Percentiles rank a stretch among this genome's conserved stretches.
These are phyloP conservation scores for Drosophila incognita DNA, from an alignment of 2,888 invertebrate genomes.

Conservation along the genomic window DNA sequence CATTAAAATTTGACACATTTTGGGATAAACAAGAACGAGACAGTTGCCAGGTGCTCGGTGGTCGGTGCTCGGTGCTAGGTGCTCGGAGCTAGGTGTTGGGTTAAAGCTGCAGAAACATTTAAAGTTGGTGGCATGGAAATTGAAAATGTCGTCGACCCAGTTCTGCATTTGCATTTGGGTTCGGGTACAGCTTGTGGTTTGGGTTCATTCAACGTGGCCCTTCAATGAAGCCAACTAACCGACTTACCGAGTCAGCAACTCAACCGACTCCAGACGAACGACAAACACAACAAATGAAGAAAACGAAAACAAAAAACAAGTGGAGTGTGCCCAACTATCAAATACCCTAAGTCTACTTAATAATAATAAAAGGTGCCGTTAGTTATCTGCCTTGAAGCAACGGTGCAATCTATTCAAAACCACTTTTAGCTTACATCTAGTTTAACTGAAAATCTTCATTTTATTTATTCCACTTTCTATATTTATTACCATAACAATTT, in stretches of 20 bases:
- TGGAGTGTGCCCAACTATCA: neutral
- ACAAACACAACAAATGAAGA: slow-evolving; percentile 19
- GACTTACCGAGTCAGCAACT: slow-evolving; percentile 29
- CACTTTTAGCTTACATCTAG: neutral
- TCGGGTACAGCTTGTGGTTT: slow-evolving; percentile 18
- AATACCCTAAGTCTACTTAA: neutral
- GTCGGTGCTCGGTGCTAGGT: neutral
- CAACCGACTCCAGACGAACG: slow-evolving; percentile 16
- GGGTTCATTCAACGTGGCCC: slow-evolving; percentile 47
- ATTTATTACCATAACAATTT: neutral
- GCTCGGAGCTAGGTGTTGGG: neutral
- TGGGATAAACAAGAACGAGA: slow-evolving; percentile 33
- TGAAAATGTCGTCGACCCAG: slow-evolving; percentile 59
- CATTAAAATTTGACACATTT: slow-evolving; percentile 76
- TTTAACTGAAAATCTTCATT: neutral
- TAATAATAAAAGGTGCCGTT: neutral
- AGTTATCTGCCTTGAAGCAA: neutral
- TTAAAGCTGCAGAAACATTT: slow-evolving; percentile 54
- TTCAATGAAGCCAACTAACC: slow-evolving; percentile 64
- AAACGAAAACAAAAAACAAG: neutral
- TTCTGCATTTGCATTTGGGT: slow-evolving; percentile 53
- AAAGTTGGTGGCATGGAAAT: slow-evolving; percentile 28
- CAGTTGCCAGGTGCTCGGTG: neutral
- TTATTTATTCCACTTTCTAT: neutral
- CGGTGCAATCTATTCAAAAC: neutral